Evolutionary conservation across 1,140 invertebrate genomes (phyloP).

Genomic region (Nomia melanderi): DNA sequence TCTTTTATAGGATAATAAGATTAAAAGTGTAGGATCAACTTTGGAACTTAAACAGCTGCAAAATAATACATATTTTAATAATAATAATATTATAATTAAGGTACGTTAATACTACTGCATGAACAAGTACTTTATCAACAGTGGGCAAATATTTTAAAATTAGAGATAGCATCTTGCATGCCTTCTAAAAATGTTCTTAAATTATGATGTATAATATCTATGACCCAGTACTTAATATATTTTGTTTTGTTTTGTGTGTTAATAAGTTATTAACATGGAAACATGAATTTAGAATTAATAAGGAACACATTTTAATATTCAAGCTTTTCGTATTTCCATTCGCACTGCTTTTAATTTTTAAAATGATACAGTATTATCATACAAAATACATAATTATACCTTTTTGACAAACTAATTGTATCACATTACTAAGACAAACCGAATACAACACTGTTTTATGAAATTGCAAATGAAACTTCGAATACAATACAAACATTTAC

Average conservation of each 20-base stretch:
- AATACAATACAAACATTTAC: neutral
- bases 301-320: neutral
- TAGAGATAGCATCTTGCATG: conserved; percentile 64
- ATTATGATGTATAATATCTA: conserved; percentile 28
- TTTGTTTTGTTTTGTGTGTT: neutral
- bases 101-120: conserved; percentile 61
- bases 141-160: conserved; percentile 46
- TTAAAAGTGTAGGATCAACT: conserved; percentile 59
- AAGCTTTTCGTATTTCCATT: conserved; percentile 3
- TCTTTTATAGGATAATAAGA: conserved; percentile 67
- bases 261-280: neutral
- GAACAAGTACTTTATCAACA: conserved; percentile 45
- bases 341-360: conserved; percentile 3
- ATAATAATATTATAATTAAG: conserved; percentile 54
- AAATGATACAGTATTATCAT: conserved; percentile 5
- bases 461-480: neutral
- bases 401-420: neutral
- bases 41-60: conserved; percentile 45
- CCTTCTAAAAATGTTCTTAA: conserved; percentile 44
- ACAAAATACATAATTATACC: neutral
- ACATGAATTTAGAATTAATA: conserved; percentile 10
- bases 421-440: neutral
- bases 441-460: neutral
- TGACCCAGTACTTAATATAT: conserved; percentile 12
- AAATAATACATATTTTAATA: conserved; percentile 52